Evolutionary conservation across 2,113 vertebrate genomes (phyloP).

Genomic region (Microcebus murinus): DNA sequence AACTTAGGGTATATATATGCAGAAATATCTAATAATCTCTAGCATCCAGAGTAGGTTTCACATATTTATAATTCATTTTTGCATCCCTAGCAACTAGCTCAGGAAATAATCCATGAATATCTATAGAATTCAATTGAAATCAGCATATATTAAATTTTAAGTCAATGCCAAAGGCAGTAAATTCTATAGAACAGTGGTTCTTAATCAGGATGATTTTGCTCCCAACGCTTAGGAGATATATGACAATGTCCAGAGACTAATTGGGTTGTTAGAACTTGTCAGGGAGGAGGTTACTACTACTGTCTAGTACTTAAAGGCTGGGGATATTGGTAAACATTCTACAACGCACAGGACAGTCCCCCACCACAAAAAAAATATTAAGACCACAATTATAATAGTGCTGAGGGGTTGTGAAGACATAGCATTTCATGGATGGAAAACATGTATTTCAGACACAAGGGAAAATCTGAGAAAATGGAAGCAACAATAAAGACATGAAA

Average conservation of each 20-base stretch:
- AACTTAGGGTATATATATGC: background rate
- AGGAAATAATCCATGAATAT: background rate
- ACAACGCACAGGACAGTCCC: rapidly evolving
- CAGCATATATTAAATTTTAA: background rate
- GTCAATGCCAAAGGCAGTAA: background rate
- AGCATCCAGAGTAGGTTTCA: background rate
- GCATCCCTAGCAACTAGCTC: background rate
- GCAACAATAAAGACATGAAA: background rate
- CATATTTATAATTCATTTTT: conserved; percentile 26
- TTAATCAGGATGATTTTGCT: background rate
- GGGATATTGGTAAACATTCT: background rate
- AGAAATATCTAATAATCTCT: background rate
- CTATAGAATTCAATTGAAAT: background rate
- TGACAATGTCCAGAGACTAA: background rate
- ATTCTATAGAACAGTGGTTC: background rate
- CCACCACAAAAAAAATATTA: background rate
- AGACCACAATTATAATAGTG: background rate
- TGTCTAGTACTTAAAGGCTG: background rate
- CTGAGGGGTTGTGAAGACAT: background rate
- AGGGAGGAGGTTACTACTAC: background rate
- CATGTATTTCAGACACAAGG: background rate
- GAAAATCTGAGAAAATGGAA: background rate
- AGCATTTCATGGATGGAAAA: background rate
- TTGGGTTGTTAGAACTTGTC: rapidly evolving
- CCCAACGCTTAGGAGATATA: background rate